Base-by-base conservation (phyloP, 2,888 invertebrate genomes). In the Drosophila anomalata region DNA sequence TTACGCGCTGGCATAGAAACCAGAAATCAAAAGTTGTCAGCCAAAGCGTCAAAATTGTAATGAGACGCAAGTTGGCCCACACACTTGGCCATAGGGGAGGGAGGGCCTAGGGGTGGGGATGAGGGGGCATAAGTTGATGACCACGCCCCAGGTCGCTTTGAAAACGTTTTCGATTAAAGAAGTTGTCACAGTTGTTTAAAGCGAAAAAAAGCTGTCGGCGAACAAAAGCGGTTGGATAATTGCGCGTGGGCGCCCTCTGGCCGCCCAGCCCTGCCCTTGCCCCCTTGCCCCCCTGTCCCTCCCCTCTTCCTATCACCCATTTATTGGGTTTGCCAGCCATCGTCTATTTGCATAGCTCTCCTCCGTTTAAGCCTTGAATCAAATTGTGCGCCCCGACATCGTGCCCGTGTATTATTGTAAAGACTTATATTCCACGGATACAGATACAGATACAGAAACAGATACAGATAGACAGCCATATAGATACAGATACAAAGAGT, bases 1-100 rank as follows among this genome's bases (percentile, higher is more conserved):
- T 73, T 86, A 74, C 74, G 74, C 68, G 70, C 53, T 56, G 62
- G 36, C 41, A 46, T 26, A 41, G 54, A 48, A 54, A 54, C 61
- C 54, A 74, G 76, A 84, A 81, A 82, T 79, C 79, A 72, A 81
- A 75, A 44, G 78, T 75, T 83, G 88, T 88, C 88, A 79, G 76
- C 56, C 87, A 84, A 78, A 88, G 88, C 87, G 87, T 88, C 88
- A 84, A 84, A 88, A 87, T 84, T 78, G 87, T 87, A 84, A 84
- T 87, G 79, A 87, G 88, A 68, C 58, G 55, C 47, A 56, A 61
- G 29, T 54, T 59, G 50, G 67, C 57, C 62, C 53, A 78, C 50
- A 73, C 54, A 73, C 59, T 48, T 61, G 47, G 41, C 31, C 17
- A 54, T 29, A 3, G 48, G 12, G 5, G 1, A 14, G 7, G 20